Percentiles rank a stretch among this genome's conserved stretches.
Conservation (phyloP, 2,113 vertebrate genomes). For the Probosciger aterrimus region DNA sequence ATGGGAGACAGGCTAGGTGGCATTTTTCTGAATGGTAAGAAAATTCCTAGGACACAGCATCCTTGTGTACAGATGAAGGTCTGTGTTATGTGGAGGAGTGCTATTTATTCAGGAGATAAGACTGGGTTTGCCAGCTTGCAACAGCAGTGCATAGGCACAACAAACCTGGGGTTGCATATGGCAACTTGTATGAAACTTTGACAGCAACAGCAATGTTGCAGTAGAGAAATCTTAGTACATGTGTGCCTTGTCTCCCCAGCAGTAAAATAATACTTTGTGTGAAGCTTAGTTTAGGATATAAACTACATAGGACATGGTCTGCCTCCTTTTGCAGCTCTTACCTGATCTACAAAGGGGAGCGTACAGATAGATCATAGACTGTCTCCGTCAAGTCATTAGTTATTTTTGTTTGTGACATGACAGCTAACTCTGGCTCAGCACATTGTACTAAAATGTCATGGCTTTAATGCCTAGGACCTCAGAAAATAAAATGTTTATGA, state of each 20-base stretch:
- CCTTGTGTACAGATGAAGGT: background rate
- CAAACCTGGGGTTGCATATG: background rate
- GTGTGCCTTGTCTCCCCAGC: background rate
- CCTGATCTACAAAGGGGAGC: background rate
- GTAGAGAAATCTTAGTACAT: background rate
- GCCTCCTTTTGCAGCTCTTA: background rate
- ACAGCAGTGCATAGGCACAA: background rate
- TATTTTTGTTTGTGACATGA: background rate
- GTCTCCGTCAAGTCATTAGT: background rate
- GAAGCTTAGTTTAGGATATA: background rate
- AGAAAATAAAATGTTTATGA: background rate
- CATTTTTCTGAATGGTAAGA: background rate
- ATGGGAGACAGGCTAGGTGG: background rate
- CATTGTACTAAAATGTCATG: conserved; percentile 8
- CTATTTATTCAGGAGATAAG: background rate
- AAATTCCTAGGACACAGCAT: background rate
- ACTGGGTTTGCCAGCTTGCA: background rate
- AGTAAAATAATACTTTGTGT: background rate
- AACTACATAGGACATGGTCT: background rate
- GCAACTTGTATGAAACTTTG: background rate
- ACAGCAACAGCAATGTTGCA: background rate
- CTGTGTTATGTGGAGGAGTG: background rate
- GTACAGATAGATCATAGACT: background rate
- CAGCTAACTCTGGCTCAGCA: conserved; percentile 11
- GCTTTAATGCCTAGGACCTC: background rate